Conservation (phyloP, 2,797 vertebrate genomes). For the Alcedo quadribrachys region DNA sequence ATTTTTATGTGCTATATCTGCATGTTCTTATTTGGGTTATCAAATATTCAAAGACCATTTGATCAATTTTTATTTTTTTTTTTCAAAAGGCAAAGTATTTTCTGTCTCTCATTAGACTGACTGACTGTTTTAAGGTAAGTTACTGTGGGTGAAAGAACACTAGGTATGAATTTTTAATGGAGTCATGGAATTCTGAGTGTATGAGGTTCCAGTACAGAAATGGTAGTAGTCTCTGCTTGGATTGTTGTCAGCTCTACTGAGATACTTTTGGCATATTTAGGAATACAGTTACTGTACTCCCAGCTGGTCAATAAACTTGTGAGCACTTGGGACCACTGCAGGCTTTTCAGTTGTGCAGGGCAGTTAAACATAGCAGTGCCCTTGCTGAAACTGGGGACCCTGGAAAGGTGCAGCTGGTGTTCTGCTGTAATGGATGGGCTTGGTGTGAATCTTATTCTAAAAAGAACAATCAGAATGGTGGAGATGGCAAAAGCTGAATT, state of each 20-base stretch:
- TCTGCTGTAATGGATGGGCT: not conserved
- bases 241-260: not conserved
- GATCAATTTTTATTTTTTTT: constrained; percentile 44
- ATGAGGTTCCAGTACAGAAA: not conserved
- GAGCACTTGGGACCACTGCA: not conserved
- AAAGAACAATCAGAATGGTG: not conserved
- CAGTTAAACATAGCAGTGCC: not conserved
- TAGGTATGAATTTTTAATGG: constrained; percentile 20
- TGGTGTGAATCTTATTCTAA: constrained; percentile 55
- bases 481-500: not conserved
- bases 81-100: constrained; percentile 46
- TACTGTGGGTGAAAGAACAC: not conserved
- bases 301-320: not conserved
- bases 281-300: not conserved
- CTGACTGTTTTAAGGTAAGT: constrained; percentile 27
- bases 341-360: not conserved
- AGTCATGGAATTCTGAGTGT: not conserved
- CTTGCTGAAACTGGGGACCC: not conserved
- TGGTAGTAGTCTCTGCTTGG: not conserved
- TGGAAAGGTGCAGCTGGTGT: not conserved
- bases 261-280: not conserved
- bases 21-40: constrained; percentile 58
- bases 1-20: constrained; percentile 71
- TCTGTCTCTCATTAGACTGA: constrained; percentile 39
- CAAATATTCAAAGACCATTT: constrained; percentile 70